Evolutionary conservation across 2,797 vertebrate genomes (phyloP), one percentile per base, ranked within the genome.

Genomic region (Pachyuromys duprasi): DNA sequence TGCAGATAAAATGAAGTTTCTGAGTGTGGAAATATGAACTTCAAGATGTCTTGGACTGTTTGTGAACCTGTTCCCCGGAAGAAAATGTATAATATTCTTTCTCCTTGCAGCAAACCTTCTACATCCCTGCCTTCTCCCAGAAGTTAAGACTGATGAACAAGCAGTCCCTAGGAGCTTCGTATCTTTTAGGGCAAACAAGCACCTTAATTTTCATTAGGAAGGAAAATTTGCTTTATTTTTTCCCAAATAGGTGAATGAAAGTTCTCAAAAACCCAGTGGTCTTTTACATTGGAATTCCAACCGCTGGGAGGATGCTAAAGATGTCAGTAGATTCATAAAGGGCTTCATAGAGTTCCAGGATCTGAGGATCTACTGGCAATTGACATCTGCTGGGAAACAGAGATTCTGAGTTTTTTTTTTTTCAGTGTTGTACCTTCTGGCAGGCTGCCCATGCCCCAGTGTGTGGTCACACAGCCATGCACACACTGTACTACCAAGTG

Each of bases 11-110:
- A 94, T 86, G 9, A 17, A 87, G 89, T 96, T 90, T 79, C 28
- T 95, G 89, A 96, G 91, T n/a, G 78, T 36, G 31, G 82, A 97
- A 96, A 39, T 67, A 36, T 22, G 79, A 83, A 94, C 95, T 97
- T 96, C 81, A 96, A 87, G 94, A 26, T 39, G 11, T 63, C 42
- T 91, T 91, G 31, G 75, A 12, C 49, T 94, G 79, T 49, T 74
- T 96, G 93, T 26, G 86, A 90, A 86, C 22, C 0, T 0, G 80
- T 84, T 89, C 65, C 60, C 63, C 53, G 89, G 67, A 82, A 87
- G 82, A 82, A 96, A 97, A 75, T 0, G 2, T 33, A 89, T 26
- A 91, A 4, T 83, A 91, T 69, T 26, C 31, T 31, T 26, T 74
- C 1, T 1, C 49, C 82, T 28, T 22, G 45, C 18, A 9, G 63